phyloP scores from a whole-genome alignment of 2,888 invertebrate genomes.

The Bugulina stolonifera region DNA sequence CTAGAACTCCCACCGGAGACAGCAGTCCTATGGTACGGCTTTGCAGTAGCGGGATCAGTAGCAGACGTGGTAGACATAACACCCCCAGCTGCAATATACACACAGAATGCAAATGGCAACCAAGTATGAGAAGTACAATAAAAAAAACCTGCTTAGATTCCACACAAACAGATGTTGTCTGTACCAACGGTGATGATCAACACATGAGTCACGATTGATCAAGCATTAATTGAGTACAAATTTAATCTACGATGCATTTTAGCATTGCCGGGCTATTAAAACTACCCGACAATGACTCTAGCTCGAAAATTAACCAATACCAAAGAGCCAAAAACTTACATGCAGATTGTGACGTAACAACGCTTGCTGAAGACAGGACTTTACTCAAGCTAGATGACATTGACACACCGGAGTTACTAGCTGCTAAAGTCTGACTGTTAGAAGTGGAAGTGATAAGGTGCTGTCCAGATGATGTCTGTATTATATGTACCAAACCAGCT shows the following conservation, averaged over 20 bases:
- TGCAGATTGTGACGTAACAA: too few relatives aligned
- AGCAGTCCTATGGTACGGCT: neutral
- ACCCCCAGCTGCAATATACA: neutral
- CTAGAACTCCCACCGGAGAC: neutral
- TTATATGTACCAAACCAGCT: slow-evolving; percentile 60
- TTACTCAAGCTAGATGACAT: neutral
- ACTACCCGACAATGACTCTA: neutral
- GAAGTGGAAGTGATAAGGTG: slow-evolving; percentile 55
- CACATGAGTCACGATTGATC: neutral
- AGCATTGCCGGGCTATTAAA: neutral
- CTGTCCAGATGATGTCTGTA: slow-evolving; percentile 67
- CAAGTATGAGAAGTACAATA: too few relatives aligned
- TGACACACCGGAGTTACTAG: neutral
- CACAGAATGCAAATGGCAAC: too few relatives aligned
- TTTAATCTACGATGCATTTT: neutral
- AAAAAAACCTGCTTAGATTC: too few relatives aligned
- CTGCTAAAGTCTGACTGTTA: neutral
- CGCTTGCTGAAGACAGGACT: neutral
- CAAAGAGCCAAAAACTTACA: too few relatives aligned
- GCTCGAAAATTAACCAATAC: neutral
- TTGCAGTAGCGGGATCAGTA: neutral
- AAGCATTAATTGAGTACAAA: neutral
- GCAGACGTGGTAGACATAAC: neutral
- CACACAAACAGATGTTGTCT: too few relatives aligned
- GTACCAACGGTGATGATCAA: neutral